These are phyloP conservation scores for Tenebrio molitor DNA, from an alignment of 1,140 invertebrate species.

Conservation along the genomic window DNA sequence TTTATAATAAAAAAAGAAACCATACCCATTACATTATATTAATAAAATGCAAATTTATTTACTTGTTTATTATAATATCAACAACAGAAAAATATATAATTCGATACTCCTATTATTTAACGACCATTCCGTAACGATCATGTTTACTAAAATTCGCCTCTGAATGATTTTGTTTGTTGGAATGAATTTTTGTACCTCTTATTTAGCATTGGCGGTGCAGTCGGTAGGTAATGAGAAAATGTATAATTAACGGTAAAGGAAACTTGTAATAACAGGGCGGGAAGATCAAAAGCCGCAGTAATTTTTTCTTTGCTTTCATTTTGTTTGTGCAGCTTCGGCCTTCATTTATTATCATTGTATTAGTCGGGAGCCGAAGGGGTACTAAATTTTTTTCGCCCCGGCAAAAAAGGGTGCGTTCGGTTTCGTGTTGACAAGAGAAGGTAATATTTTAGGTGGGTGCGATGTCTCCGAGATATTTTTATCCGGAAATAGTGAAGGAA, in stretches of 20 bases:
- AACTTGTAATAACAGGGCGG: constrained; percentile 33
- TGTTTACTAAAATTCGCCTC: no score
- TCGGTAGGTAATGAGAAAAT: constrained; percentile 27
- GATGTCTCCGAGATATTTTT: constrained; percentile 16
- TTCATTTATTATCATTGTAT: constrained; percentile 13
- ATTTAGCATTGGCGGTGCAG: constrained; percentile 21
- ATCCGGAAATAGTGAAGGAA: constrained; percentile 35
- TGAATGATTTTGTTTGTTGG: no score
- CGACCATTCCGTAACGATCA: no score
- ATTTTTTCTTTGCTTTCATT: constrained; percentile 21
- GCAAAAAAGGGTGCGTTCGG: constrained; percentile 1
- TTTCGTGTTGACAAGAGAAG: constrained; percentile 15
- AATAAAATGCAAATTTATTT: constrained; percentile 37
- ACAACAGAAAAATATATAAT: no score
- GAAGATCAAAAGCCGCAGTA: constrained; percentile 20
- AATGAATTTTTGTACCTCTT: no score
- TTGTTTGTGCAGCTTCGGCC: constrained; percentile 24
- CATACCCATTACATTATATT: constrained; percentile 35
- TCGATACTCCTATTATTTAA: no score
- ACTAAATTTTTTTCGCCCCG: constrained; percentile 4
- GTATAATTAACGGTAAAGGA: constrained; percentile 25
- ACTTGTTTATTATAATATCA: no score
- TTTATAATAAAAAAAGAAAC: constrained; percentile 37
- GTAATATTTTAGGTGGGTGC: constrained; percentile 14
- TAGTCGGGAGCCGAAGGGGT: background rate